phyloP scores from a whole-genome alignment of 2,888 invertebrate species.

The Spodoptera picta region DNA sequence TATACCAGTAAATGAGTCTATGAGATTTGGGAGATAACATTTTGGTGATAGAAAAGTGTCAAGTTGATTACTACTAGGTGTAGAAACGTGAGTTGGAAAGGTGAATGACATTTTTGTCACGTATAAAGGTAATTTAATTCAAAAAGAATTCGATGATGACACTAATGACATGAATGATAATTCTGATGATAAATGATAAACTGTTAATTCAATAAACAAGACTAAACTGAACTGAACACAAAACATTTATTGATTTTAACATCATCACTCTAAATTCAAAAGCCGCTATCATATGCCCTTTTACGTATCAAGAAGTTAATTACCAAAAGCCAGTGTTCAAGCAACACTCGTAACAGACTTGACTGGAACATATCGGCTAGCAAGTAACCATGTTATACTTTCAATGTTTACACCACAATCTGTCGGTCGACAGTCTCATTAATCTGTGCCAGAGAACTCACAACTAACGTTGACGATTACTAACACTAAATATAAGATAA shows the following conservation, averaged over 20 bases:
- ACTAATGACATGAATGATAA: too few relatives aligned
- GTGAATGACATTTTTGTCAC: slow-evolving; percentile 31
- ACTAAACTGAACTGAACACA: too few relatives aligned
- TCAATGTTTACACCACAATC: slow-evolving; percentile 32
- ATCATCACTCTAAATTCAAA: background rate
- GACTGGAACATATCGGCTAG: slow-evolving; percentile 44
- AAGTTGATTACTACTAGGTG: slow-evolving; percentile 36
- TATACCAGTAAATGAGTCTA: slow-evolving; percentile 35
- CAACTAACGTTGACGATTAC: slow-evolving; percentile 14
- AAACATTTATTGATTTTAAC: too few relatives aligned
- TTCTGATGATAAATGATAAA: too few relatives aligned
- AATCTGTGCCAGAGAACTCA: slow-evolving; percentile 22
- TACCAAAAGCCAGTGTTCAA: slow-evolving; percentile 7
- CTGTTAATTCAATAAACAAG: too few relatives aligned
- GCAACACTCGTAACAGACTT: slow-evolving; percentile 13
- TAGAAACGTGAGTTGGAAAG: background rate
- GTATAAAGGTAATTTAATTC: background rate
- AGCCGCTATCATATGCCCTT: background rate
- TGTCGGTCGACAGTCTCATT: slow-evolving; percentile 25
- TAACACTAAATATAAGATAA: slow-evolving; percentile 8
- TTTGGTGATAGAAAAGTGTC: slow-evolving; percentile 40
- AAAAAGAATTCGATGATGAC: background rate
- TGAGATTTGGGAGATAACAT: slow-evolving; percentile 48
- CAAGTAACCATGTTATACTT: slow-evolving; percentile 36
- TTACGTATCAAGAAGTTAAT: background rate